phyloP scores from a whole-genome alignment of 2,888 invertebrate species.

The Luffia ferchaultella region DNA sequence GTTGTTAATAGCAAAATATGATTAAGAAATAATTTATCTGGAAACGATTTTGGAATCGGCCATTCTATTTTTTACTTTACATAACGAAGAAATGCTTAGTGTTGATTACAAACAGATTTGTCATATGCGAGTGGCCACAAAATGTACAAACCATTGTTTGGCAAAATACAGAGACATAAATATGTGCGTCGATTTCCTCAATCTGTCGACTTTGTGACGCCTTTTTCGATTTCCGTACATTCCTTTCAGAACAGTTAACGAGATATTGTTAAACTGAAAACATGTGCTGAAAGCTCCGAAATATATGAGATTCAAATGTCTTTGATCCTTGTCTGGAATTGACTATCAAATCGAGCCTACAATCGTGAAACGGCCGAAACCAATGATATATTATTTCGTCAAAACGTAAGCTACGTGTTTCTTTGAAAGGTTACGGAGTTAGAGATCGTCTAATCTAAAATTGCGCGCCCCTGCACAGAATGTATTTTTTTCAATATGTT shows the following conservation, averaged over 20 bases:
- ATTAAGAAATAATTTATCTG: no score
- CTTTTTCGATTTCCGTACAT: no score
- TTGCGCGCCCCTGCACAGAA: background rate
- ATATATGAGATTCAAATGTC: no score
- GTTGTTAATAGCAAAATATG: no score
- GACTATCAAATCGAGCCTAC: background rate
- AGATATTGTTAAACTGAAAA: background rate
- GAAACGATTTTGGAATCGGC: no score
- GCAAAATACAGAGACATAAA: background rate
- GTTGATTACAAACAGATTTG: no score
- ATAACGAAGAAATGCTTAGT: no score
- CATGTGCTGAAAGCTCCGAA: background rate
- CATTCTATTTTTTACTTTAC: no score
- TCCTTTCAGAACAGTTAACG: no score
- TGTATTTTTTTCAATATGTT: background rate
- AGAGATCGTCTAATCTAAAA: background rate
- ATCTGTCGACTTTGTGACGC: no score
- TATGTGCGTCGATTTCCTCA: background rate
- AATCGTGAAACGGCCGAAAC: background rate
- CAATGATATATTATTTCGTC: background rate
- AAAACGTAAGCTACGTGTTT: background rate
- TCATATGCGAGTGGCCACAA: background rate
- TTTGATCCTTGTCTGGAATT: background rate
- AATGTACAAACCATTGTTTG: background rate
- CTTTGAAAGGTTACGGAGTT: background rate